Conservation (phyloP, 1,140 invertebrate species). For the Thaumetopoea pityocampa region DNA sequence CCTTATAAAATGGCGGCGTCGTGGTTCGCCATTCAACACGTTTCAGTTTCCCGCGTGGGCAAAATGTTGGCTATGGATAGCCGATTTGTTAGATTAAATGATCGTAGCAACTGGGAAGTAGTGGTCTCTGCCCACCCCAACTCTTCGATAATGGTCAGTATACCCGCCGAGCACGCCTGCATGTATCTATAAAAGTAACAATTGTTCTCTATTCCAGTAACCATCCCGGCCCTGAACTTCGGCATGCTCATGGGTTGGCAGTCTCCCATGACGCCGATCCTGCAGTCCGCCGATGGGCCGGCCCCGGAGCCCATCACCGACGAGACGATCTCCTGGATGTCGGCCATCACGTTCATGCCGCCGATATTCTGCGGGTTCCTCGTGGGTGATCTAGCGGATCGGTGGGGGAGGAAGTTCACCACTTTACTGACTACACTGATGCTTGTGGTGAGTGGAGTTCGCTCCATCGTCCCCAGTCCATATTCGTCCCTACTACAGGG, state of each 20-base stretch:
- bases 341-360: slow-evolving; percentile 59
- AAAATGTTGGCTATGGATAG: too few relatives aligned
- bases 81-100: too few relatives aligned
- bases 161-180: too few relatives aligned
- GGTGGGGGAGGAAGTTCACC: slow-evolving; percentile 54
- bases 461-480: too few relatives aligned
- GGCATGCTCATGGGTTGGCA: slow-evolving; percentile 69
- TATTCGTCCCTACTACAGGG: too few relatives aligned
- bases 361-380: slow-evolving; percentile 59
- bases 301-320: slow-evolving; percentile 57
- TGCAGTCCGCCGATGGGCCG: slow-evolving; percentile 46
- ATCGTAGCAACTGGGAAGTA: too few relatives aligned
- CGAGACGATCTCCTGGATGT: slow-evolving; percentile 67
- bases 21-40: too few relatives aligned
- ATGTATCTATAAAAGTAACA: too few relatives aligned
- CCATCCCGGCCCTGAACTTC: slow-evolving; percentile 62
- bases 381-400: slow-evolving; percentile 53
- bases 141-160: too few relatives aligned
- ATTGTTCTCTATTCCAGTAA: slow-evolving; percentile 43
- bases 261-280: slow-evolving; percentile 63
- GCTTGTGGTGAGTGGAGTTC: slow-evolving; percentile 48
- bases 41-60: too few relatives aligned
- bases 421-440: slow-evolving; percentile 53
- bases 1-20: too few relatives aligned
- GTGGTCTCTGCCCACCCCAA: too few relatives aligned